A percentile compares a stretch with the other conserved stretches of the same genome.
Evolutionary conservation across 2,113 vertebrate genomes (phyloP).

Genomic region (Brachypodius melanocephalos): DNA sequence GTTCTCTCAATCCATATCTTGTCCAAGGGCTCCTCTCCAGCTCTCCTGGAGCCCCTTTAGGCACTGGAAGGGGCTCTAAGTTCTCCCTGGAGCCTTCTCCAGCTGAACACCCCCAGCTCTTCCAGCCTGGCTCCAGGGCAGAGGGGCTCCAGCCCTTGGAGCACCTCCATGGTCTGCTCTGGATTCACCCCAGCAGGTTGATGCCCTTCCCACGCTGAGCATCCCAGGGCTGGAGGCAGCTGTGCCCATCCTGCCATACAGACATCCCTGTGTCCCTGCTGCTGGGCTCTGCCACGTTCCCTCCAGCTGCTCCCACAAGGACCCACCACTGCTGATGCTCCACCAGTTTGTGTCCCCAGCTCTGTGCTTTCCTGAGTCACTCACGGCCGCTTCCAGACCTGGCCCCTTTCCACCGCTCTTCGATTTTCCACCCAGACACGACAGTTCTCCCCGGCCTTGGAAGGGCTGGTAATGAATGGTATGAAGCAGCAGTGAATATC

Average conservation of each 20-base stretch:
- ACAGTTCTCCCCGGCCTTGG: neutral
- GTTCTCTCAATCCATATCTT: too few relatives aligned
- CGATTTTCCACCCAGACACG: neutral
- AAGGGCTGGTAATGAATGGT: neutral
- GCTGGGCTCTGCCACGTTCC: fast-evolving
- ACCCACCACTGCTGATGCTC: fast-evolving
- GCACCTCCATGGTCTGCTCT: neutral
- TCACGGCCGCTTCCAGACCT: neutral
- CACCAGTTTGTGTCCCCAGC: fast-evolving
- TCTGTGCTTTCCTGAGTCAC: neutral
- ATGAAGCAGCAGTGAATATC: neutral
- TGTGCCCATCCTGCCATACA: too few relatives aligned
- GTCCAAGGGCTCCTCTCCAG: neutral
- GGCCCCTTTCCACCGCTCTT: neutral
- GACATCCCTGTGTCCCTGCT: fast-evolving
- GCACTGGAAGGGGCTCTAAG: neutral
- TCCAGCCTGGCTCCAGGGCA: neutral
- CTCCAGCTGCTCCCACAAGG: neutral
- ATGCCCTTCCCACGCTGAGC: neutral
- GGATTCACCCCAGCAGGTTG: neutral
- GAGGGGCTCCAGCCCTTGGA: neutral
- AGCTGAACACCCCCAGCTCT: neutral
- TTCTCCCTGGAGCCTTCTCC: neutral
- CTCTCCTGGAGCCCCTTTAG: neutral
- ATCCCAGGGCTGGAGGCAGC: neutral